phyloP scores from a whole-genome alignment of 2,888 invertebrate species.

The Shargacucullia verbasci region DNA sequence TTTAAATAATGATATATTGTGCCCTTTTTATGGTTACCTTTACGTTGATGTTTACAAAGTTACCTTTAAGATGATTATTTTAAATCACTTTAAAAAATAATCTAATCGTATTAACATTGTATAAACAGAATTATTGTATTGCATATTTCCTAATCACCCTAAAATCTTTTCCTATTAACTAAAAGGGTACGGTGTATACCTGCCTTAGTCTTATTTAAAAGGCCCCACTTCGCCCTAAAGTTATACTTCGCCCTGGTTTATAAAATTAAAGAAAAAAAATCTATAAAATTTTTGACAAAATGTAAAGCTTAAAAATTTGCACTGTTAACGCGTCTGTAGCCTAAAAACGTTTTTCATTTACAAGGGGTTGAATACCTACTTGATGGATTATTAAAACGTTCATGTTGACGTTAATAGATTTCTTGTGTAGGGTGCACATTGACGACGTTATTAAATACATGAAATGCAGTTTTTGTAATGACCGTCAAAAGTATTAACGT shows the following conservation, averaged over 20 bases:
- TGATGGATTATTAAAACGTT: slow-evolving; percentile 81
- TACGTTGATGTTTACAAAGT: no score
- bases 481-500: slow-evolving; percentile 61
- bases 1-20: no score
- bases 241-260: not conserved
- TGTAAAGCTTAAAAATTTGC: slow-evolving; percentile 30
- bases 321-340: slow-evolving; percentile 22
- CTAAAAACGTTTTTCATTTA: slow-evolving; percentile 53
- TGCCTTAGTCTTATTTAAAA: slow-evolving; percentile 11
- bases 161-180: no score
- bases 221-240: not conserved
- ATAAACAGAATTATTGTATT: no score
- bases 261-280: slow-evolving; percentile 17
- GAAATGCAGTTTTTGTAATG: slow-evolving; percentile 87
- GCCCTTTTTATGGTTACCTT: no score
- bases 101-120: no score
- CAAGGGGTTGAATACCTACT: slow-evolving; percentile 69
- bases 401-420: slow-evolving; percentile 85
- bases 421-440: slow-evolving; percentile 76
- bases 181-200: not conserved
- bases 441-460: slow-evolving; percentile 86
- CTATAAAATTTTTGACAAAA: slow-evolving; percentile 24
- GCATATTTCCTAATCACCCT: no score
- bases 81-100: no score
- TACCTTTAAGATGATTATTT: no score